Conservation (phyloP, 2,113 vertebrate species). For the Struthio camelus region DNA sequence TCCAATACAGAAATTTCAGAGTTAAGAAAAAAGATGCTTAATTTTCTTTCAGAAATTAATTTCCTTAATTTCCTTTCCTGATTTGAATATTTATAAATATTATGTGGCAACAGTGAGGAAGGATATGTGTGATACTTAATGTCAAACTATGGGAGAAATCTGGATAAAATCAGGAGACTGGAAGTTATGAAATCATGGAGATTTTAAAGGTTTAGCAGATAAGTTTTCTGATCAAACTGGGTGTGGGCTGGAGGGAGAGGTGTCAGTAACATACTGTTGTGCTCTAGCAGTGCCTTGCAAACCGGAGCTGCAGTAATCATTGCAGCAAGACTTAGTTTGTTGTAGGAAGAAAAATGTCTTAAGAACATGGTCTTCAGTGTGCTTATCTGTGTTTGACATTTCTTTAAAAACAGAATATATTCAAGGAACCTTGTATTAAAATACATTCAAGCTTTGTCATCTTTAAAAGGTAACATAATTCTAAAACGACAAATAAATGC, state of each 20-base stretch:
- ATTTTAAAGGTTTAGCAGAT: background rate
- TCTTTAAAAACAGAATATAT: background rate
- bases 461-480: background rate
- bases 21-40: background rate
- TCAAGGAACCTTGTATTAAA: background rate
- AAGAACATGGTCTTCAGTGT: background rate
- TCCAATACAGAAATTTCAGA: background rate
- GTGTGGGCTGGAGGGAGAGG: background rate
- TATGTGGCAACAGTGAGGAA: background rate
- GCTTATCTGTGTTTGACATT: background rate
- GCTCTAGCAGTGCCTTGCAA: background rate
- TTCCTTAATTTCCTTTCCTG: background rate
- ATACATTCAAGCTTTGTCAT: background rate
- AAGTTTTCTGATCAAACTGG: background rate
- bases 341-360: background rate
- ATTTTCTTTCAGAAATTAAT: background rate
- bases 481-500: background rate
- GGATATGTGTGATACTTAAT: background rate
- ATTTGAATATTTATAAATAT: background rate
- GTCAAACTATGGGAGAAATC: background rate
- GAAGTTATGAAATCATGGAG: background rate
- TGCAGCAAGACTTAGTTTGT: background rate
- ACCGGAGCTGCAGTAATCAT: background rate
- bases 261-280: background rate
- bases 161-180: background rate